Conservation (phyloP, 2,797 vertebrate genomes). For the Melanotaenia nigrans region DNA sequence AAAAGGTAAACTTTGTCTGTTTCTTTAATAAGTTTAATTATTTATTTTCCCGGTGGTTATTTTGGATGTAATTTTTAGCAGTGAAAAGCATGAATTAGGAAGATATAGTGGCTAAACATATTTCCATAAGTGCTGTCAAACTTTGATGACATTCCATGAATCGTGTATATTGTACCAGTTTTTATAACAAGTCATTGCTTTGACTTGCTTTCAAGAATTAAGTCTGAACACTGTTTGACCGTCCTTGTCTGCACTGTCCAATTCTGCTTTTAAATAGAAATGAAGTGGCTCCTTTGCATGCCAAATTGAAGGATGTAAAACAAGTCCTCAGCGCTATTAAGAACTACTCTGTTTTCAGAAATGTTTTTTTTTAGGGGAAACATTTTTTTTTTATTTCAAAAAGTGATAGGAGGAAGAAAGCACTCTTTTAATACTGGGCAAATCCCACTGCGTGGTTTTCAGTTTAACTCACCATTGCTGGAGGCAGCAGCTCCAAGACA, state of each 20-base stretch:
- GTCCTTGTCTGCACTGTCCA: neutral
- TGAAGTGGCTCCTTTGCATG: neutral
- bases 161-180: neutral
- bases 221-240: neutral
- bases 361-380: no score
- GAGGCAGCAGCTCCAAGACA: conserved; percentile 22
- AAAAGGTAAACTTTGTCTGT: neutral
- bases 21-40: neutral
- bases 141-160: neutral
- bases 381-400: neutral
- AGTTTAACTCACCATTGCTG: conserved; percentile 40
- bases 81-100: no score
- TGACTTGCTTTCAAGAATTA: neutral
- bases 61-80: neutral
- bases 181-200: neutral
- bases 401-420: conserved; percentile 4
- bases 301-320: neutral
- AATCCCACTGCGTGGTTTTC: neutral
- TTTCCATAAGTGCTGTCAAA: neutral
- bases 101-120: no score
- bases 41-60: neutral
- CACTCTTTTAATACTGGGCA: neutral
- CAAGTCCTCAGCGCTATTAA: no score
- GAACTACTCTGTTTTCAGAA: no score
- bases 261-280: neutral